phyloP scores from a whole-genome alignment of 2,888 invertebrate species.

The Oligia fasciuncula region DNA sequence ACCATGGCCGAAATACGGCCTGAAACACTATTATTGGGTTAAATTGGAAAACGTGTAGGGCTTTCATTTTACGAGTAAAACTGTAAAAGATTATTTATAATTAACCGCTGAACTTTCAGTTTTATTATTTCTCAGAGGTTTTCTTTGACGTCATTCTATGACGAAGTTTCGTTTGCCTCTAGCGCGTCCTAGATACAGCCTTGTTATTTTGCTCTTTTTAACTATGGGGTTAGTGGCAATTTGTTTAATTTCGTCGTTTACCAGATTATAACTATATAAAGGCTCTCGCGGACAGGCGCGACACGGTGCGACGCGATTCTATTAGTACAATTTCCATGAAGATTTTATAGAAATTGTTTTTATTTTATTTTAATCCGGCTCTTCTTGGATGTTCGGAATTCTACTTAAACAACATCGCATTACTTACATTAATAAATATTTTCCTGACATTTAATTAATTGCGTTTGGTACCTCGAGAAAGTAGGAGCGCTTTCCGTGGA shows the following conservation, averaged over 20 bases:
- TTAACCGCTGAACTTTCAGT: constrained; percentile 14
- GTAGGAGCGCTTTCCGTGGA: constrained; percentile 67
- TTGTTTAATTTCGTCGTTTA: background rate
- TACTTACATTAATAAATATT: constrained; percentile 40
- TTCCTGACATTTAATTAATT: constrained; percentile 46
- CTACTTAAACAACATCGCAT: constrained; percentile 27
- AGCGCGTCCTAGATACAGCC: background rate
- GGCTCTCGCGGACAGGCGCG: background rate
- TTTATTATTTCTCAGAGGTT: background rate
- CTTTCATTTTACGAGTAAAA: background rate
- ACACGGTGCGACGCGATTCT: background rate
- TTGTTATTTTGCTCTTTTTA: constrained; percentile 25
- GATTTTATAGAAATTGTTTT: background rate
- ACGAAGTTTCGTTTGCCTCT: constrained; percentile 12
- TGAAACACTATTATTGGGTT: background rate
- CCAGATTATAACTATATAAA: background rate
- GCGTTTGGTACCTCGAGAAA: constrained; percentile 63
- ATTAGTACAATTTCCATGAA: background rate
- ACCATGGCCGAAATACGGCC: background rate
- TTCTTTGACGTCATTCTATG: constrained; percentile 7
- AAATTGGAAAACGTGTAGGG: too few relatives aligned
- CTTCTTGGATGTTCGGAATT: constrained; percentile 33
- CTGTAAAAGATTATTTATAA: constrained; percentile 6
- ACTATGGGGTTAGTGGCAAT: background rate
- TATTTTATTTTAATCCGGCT: background rate